Evolutionary conservation across 30 jellyfish, hydroid and myxozoan species (phyloP).

Genomic region (Pseudorhiza aurosa): DNA sequence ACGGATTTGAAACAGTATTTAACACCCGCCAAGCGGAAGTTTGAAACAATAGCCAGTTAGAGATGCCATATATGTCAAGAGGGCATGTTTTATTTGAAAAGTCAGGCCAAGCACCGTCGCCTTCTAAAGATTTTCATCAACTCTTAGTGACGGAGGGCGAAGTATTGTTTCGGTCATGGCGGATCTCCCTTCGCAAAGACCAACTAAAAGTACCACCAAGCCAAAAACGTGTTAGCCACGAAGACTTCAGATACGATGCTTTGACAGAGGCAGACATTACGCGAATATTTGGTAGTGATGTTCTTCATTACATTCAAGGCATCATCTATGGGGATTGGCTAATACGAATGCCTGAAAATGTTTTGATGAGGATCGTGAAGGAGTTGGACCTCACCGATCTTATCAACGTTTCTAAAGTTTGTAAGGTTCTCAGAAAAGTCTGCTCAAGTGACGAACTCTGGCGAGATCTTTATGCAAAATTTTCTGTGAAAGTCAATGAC

Average conservation of each 20-base stretch:
- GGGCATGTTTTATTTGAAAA: conserved; percentile 73
- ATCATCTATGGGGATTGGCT: conserved; percentile 76
- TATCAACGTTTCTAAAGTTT: conserved; percentile 56
- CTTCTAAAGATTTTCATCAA: conserved; percentile 91
- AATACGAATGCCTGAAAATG: conserved; percentile 76
- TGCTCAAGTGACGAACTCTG: conserved; percentile 81
- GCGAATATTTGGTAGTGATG: conserved; percentile 78
- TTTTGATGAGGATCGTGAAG: conserved; percentile 49
- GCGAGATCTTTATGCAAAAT: conserved; percentile 57
- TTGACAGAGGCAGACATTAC: conserved; percentile 70
- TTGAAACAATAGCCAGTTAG: background rate
- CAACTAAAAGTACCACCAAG: conserved; percentile 83
- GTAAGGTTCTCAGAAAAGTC: conserved; percentile 53
- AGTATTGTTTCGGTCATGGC: conserved; percentile 91
- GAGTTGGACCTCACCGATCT: conserved; percentile 72
- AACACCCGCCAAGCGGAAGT: background rate
- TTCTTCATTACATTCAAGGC: conserved; percentile 74
- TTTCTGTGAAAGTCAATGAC: conserved; percentile 46
- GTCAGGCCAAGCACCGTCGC: conserved; percentile 95
- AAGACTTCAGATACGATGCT: conserved; percentile 81
- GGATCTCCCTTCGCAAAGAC: conserved; percentile 83
- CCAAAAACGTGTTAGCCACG: conserved; percentile 71
- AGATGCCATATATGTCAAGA: conserved; percentile 81
- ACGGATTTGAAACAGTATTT: conserved; percentile 2
- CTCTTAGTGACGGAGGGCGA: conserved; percentile 77